These are phyloP conservation scores for Chanos chanos DNA, from an alignment of 2,797 vertebrate species.

Conservation along the genomic window DNA sequence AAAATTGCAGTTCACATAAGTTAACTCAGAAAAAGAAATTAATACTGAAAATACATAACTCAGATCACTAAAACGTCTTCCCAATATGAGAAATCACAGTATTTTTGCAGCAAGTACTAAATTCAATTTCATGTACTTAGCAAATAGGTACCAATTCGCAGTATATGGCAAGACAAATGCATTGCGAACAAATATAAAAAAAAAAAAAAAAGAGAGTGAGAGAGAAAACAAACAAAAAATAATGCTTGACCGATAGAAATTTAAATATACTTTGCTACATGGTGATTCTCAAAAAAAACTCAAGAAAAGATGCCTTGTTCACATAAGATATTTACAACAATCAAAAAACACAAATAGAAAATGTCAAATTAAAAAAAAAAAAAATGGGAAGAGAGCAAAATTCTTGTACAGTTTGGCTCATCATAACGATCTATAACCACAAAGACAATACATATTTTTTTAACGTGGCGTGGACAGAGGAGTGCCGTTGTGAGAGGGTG, in stretches of 20 bases:
- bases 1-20: too few species aligned
- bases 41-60: constrained; percentile 77
- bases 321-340: constrained; percentile 67
- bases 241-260: constrained; percentile 55
- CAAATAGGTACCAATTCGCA: constrained; percentile 73
- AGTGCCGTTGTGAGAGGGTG: constrained; percentile 43
- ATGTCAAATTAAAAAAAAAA: constrained; percentile 31
- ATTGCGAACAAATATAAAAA: constrained; percentile 48
- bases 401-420: constrained; percentile 72
- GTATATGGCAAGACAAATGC: constrained; percentile 71
- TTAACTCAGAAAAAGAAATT: constrained; percentile 69
- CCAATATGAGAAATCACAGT: constrained; percentile 83
- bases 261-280: constrained; percentile 74
- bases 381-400: constrained; percentile 29
- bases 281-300: constrained; percentile 54
- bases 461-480: constrained; percentile 62
- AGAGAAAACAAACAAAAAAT: constrained; percentile 36
- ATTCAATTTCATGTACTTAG: constrained; percentile 66
- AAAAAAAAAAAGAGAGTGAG: too few species aligned
- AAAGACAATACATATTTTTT: constrained; percentile 48
- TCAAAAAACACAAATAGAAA: constrained; percentile 56
- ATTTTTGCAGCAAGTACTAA: constrained; percentile 70
- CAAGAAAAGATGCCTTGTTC: constrained; percentile 51
- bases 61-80: constrained; percentile 73
- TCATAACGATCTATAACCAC: constrained; percentile 62